phyloP scores from a whole-genome alignment of 2,113 vertebrate genomes.

The Bubo blakistoni region DNA sequence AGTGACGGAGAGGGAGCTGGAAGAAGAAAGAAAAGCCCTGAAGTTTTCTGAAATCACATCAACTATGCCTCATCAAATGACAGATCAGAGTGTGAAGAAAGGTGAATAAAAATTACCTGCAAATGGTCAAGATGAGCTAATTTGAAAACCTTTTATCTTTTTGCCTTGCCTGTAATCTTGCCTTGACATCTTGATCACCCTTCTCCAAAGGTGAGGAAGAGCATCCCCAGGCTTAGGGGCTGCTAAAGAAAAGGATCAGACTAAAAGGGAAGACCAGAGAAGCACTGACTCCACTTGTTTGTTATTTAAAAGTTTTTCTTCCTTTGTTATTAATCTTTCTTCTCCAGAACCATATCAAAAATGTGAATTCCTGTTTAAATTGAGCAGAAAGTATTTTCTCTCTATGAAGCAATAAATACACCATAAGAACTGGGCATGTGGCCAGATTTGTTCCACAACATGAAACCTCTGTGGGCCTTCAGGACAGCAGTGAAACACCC shows the following conservation, averaged over 20 bases:
- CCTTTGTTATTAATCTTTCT: neutral
- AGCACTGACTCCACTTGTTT: neutral
- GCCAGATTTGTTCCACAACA: slow-evolving; percentile 34
- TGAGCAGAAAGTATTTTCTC: slow-evolving; percentile 63
- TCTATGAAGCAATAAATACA: slow-evolving; percentile 62
- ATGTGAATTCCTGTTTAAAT: slow-evolving; percentile 55
- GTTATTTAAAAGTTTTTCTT: neutral
- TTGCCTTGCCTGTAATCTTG: neutral
- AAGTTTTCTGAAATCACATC: neutral
- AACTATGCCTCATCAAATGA: neutral
- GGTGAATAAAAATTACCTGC: neutral
- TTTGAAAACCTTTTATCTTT: neutral
- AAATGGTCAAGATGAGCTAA: neutral
- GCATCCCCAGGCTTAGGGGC: neutral
- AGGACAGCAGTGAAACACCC: slow-evolving; percentile 45
- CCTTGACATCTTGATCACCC: neutral
- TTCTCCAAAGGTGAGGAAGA: neutral
- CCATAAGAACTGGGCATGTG: neutral
- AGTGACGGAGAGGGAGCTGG: neutral
- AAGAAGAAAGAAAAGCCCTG: neutral
- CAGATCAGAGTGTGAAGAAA: neutral
- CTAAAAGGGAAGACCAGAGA: neutral
- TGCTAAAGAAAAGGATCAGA: neutral
- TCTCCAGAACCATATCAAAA: neutral
- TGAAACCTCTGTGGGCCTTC: slow-evolving; percentile 2